Evolutionary conservation across 2,888 invertebrate species (phyloP), one percentile per base, ranked within the genome.

Genomic region (Cylloceria caligata): DNA sequence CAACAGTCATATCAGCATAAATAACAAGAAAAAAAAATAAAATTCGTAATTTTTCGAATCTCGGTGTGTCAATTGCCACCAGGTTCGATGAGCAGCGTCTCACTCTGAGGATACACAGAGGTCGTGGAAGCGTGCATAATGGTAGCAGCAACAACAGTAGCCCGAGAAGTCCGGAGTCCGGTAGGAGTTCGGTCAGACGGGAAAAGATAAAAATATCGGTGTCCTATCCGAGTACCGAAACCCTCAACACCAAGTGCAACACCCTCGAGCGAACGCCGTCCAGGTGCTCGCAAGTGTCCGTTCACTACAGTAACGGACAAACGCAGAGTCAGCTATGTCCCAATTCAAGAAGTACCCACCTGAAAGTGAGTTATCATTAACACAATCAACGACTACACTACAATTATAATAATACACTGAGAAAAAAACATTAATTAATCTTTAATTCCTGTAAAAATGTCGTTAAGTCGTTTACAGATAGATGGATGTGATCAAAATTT

Each of bases 31-130:
- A 45, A 45, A 45, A 13, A 42, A 13, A 42, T 45, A 5, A 45
- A 45, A 45, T 45, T 45, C 13, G 24, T 47, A 19, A 27, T 11
- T 73, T 60, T 11, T 27, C 21, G 45, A 19, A 1, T 30, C 4
- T 11, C 42, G 36, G 42, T 45, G 21, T 39, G 64, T 27, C n/a
- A 21, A 27, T 47, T 78, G 95, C 78, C 93, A 96, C 94, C 88
- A 95, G 97, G 30, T 97, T 97, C 91, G 97, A 97, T 88, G 97
- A 98, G 91, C 97, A 98, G 92, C 95, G 97, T n/a, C 94, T 98
- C 45, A 98, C 98, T 0, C 93, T 99, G 81, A 95, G 98, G 86
- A 98, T 99, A 87, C 98, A 99, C 93, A 94, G 98, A 0, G 98
- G 98, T 0, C 94, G 97, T 0, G 96, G 96, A 0, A 96, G 96